phyloP scores from a whole-genome alignment of 2,797 vertebrate genomes.

The Acrossocheilus fasciatus region DNA sequence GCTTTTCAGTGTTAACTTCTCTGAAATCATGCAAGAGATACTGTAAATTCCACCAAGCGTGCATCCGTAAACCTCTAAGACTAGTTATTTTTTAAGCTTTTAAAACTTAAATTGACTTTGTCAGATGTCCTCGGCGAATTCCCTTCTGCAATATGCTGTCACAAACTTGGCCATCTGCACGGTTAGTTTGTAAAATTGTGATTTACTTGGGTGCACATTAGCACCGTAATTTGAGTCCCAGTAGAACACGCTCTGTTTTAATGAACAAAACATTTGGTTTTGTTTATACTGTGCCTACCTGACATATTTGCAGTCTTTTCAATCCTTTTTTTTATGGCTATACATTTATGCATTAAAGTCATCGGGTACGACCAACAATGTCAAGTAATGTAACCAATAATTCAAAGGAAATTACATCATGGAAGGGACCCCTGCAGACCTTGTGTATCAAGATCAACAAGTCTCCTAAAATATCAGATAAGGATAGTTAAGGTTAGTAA shows the following conservation, averaged over 20 bases:
- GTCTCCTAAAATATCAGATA: neutral
- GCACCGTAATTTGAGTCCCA: constrained; percentile 54
- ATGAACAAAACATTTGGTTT: constrained; percentile 45
- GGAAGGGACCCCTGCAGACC: neutral
- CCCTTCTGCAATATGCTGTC: constrained; percentile 61
- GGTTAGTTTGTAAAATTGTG: constrained; percentile 62
- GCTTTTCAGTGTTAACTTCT: constrained; percentile 43
- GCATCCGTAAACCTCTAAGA: constrained; percentile 66
- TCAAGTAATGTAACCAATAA: neutral
- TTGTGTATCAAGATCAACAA: too few relatives aligned
- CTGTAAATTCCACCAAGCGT: constrained; percentile 63
- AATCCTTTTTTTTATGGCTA: too few relatives aligned
- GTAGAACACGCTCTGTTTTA: constrained; percentile 58
- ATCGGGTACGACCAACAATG: neutral
- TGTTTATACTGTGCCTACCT: constrained; percentile 17
- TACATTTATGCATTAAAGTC: neutral
- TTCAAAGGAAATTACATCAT: neutral
- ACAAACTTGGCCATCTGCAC: constrained; percentile 66
- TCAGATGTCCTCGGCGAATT: constrained; percentile 58
- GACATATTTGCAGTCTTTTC: neutral
- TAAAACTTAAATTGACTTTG: constrained; percentile 73
- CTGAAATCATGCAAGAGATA: constrained; percentile 66
- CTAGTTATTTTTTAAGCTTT: constrained; percentile 67
- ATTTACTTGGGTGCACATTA: constrained; percentile 66
- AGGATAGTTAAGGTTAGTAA: neutral